Base-by-base conservation (phyloP, 2,797 vertebrate species). In the Sebastes paucispinis region DNA sequence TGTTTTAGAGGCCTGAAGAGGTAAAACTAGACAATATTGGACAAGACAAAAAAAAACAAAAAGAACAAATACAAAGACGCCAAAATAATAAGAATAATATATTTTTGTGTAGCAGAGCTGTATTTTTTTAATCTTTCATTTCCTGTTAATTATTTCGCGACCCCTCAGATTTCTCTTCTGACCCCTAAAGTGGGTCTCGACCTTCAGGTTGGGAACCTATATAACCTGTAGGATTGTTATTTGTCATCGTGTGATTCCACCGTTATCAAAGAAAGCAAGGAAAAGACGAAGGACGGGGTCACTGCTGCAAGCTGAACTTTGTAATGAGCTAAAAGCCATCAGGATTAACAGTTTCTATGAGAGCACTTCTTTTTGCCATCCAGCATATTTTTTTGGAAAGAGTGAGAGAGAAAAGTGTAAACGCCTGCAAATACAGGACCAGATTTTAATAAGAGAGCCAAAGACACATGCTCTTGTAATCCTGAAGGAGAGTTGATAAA, bases 401-500 rank as follows among this genome's bases (percentile, higher is more conserved):
- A 55, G 24, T 0, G 50, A 25, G 16, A 50, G 36, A 79, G 71
- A 73, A 20, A 59, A 74, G 68, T 24, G 4, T 54, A 52, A 68
- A 31, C 12, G 43, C 32, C 67, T 32, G 43, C 66, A 74, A 59
- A 82, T 20, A 47, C 62, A 58, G 39, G 32, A 71, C 5, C 66
- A 50, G 73, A 86, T 85, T 83, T 85, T 75, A 90, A 86, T 86
- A 86, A 85, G 85, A 77, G 25, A 84, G 69, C 70, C 69, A 75
- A 24, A 74, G 55, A 83, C 69, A 58, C 73, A 67, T 47, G 65
- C 60, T 81, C 25, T 32, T 67, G n/a, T 86, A 83, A 76, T 88
- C 80, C 85, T 83, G 22, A 52, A 87, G 82, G 74, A 89, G 82
- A 87, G 81, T 58, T 82, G 85, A 81, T 91, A 59, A 87, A 90